Conservation (phyloP, 2,113 vertebrate species). For the Fulica atra region DNA sequence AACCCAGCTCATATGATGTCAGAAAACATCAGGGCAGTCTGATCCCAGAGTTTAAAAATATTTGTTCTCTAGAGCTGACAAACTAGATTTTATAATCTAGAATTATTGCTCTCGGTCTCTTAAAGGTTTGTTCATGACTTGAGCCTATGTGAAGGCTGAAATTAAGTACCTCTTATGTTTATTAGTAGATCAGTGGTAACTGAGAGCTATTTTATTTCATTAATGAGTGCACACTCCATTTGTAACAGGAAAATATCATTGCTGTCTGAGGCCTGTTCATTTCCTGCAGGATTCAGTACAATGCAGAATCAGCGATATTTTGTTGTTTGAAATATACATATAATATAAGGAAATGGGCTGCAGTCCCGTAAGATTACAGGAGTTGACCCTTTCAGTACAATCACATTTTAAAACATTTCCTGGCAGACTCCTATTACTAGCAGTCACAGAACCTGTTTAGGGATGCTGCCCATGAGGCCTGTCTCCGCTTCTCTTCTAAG, state of each 20-base stretch:
- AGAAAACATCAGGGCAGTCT: not conserved
- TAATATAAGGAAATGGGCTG: conserved; percentile 43
- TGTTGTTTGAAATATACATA: not conserved
- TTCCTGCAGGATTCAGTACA: conserved; percentile 39
- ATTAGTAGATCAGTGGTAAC: not conserved
- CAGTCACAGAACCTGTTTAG: not conserved
- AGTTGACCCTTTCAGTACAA: not conserved
- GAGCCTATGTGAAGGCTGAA: not conserved
- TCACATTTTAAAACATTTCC: conserved; percentile 18
- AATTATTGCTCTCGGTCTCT: not conserved
- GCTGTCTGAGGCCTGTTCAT: not conserved
- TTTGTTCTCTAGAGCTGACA: not conserved
- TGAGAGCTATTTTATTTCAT: not conserved
- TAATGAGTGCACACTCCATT: not conserved
- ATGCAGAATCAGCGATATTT: conserved; percentile 34
- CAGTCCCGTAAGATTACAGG: not conserved
- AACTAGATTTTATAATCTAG: not conserved
- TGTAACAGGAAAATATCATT: conserved; percentile 23
- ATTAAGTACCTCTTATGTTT: not conserved
- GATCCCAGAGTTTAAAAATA: not conserved
- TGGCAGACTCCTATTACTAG: not conserved
- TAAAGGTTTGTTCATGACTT: not conserved
- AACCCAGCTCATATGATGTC: not conserved
- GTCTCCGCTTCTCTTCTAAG: not conserved
- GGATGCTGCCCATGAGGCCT: not conserved